Percentiles rank a stretch among this genome's conserved stretches.
phyloP scores from a whole-genome alignment of 2,888 invertebrate species.

The Protophormia terraenovae region DNA sequence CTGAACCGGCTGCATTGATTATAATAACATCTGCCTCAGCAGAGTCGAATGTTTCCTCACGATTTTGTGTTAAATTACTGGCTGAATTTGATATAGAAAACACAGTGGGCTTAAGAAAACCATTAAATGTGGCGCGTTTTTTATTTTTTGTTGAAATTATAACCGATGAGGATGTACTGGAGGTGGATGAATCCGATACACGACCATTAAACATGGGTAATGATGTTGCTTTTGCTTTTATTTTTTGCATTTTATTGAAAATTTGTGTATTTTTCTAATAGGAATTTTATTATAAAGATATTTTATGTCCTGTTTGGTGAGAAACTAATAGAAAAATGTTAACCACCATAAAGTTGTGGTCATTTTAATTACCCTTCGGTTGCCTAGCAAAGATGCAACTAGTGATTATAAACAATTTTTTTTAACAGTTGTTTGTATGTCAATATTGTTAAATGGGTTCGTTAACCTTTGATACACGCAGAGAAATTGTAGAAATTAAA shows the following conservation, averaged over 20 bases:
- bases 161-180: conserved; percentile 73
- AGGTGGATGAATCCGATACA: conserved; percentile 76
- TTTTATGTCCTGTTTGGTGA: background rate
- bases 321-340: conserved; percentile 27
- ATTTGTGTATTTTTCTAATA: background rate
- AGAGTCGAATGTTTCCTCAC: conserved; percentile 25
- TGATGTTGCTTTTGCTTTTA: conserved; percentile 78
- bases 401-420: conserved; percentile 47
- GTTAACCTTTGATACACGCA: conserved; percentile 5
- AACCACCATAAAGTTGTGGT: conserved; percentile 66
- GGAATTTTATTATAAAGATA: background rate
- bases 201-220: conserved; percentile 79
- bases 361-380: conserved; percentile 60
- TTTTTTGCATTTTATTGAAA: conserved; percentile 75
- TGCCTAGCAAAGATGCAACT: conserved; percentile 65
- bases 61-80: conserved; percentile 19
- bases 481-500: background rate
- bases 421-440: background rate
- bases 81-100: conserved; percentile 75
- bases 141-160: conserved; percentile 67
- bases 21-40: conserved; percentile 41
- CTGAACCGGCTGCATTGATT: conserved; percentile 9
- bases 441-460: background rate
- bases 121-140: conserved; percentile 69
- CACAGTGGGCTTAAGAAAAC: conserved; percentile 71